A percentile compares a stretch with the other conserved stretches of the same genome.
Conservation (phyloP, 2,888 invertebrate species). For the Pseudococcus jackbeardsleyi region DNA sequence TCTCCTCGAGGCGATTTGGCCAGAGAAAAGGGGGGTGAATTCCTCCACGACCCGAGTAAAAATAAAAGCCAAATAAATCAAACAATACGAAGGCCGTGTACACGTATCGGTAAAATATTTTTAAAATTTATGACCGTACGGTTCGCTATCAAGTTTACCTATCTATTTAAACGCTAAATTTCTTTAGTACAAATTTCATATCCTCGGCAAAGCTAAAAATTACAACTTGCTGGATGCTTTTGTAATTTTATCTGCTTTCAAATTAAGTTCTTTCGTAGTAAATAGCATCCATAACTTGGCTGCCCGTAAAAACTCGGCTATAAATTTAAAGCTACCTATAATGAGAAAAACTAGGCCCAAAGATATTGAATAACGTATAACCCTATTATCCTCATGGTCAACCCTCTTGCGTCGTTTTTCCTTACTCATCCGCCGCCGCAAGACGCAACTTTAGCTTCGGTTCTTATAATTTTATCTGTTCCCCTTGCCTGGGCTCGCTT, state of each 20-base stretch:
- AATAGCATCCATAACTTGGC: slow-evolving; percentile 41
- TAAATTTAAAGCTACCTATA: slow-evolving; percentile 51
- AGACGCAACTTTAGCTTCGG: slow-evolving; percentile 31
- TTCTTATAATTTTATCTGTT: slow-evolving; percentile 34
- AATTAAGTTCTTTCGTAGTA: slow-evolving; percentile 50
- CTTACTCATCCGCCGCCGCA: background rate
- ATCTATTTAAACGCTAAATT: slow-evolving; percentile 39
- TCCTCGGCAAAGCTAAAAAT: slow-evolving; percentile 37
- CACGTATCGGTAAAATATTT: slow-evolving; percentile 50
- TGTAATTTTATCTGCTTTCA: slow-evolving; percentile 54
- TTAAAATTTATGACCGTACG: slow-evolving; percentile 46
- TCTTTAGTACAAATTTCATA: slow-evolving; percentile 38
- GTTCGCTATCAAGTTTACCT: slow-evolving; percentile 50
- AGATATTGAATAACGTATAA: slow-evolving; percentile 54
- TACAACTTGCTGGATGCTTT: slow-evolving; percentile 50
- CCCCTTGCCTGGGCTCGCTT: background rate
- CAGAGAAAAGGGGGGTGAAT: background rate
- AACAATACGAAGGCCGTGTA: slow-evolving; percentile 25
- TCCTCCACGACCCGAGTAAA: background rate
- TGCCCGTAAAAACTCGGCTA: slow-evolving; percentile 47
- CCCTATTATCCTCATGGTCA: slow-evolving; percentile 42
- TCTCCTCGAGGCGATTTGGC: background rate
- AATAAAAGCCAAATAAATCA: slow-evolving; percentile 50
- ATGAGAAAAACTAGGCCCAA: slow-evolving; percentile 47
- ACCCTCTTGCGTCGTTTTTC: background rate